These are phyloP conservation scores for Irena cyanogastra DNA, from an alignment of 2,113 vertebrate genomes.

Conservation along the genomic window DNA sequence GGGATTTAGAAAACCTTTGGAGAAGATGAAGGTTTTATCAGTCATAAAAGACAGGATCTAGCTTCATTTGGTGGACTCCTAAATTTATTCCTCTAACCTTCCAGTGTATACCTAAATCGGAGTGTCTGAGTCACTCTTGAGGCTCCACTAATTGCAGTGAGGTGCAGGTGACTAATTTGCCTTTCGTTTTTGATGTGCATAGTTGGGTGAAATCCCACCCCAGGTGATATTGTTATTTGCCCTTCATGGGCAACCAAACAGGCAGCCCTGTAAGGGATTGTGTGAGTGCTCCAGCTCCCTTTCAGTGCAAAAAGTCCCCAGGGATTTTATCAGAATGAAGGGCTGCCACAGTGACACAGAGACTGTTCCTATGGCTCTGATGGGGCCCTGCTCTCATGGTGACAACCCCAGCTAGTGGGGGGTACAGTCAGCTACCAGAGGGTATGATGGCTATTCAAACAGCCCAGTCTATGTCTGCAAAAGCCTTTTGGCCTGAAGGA, in stretches of 20 bases:
- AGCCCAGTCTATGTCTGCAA: neutral
- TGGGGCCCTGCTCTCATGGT: neutral
- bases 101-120: neutral
- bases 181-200: neutral
- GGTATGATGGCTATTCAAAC: neutral
- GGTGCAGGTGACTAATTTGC: rapidly evolving
- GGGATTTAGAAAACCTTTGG: neutral
- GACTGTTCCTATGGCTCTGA: rapidly evolving
- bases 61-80: neutral
- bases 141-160: neutral
- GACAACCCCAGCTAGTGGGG: neutral
- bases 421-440: neutral
- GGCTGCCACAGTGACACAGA: neutral
- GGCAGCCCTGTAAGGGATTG: neutral
- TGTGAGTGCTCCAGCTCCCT: rapidly evolving
- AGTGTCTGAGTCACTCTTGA: neutral
- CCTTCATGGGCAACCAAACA: neutral
- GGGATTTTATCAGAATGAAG: neutral
- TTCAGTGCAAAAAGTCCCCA: rapidly evolving
- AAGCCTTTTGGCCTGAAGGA: neutral
- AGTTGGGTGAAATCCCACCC: neutral
- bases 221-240: neutral
- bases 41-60: neutral
- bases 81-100: neutral
- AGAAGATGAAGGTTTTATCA: neutral